Base-by-base conservation (phyloP, 1,140 invertebrate species). In the Tetraneura akinire region DNA sequence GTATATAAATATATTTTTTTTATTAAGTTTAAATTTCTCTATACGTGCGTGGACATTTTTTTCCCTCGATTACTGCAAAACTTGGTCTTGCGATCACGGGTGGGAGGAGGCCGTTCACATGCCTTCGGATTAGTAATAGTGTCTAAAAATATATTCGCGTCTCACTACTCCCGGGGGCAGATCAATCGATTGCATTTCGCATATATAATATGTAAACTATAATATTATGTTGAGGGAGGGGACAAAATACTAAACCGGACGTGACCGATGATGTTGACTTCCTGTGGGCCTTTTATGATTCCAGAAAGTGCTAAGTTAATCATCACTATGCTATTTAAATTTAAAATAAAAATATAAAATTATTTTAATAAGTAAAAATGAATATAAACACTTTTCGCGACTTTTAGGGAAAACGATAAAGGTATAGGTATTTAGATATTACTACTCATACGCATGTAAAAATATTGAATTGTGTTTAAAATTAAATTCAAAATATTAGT, bases 101-200 rank as follows among this genome's bases (percentile, higher is more conserved):
- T 47, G 74, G 55, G 55, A 78, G 37, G 53, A 62, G 55, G 9
- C 74, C 21, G 53, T 60, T 60, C 53, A 60, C 74, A 60, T 78
- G 74, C 74, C 53, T 60, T 45, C 13, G 18, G 51, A 45, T 78
- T 78, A 78, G 55, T 78, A 78, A 57, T 78, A 76, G 32, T 23
- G 71, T 78, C 74, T 78, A 78, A 78, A 78, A 78, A 78, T 78
- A 78, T 37, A 78, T 78, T 60, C 42, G 53, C 74, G 55, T 62
- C 55, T 60, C 32, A 57, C 53, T 29, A 57, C 57, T 76, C 49
- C 73, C 32, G 32, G 74, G 74, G 53, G 74, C 74, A 78, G 74
- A 78, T 78, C 74, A 62, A 78, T 78, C 53, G 74, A 78, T 78
- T 62, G 55, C 53, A 62, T 47, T 78, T 78, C 32, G 74, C 74